Conservation (phyloP, 30 jellyfish, hydroid and myxozoan genomes). For the Pseudorhiza aurosa region DNA sequence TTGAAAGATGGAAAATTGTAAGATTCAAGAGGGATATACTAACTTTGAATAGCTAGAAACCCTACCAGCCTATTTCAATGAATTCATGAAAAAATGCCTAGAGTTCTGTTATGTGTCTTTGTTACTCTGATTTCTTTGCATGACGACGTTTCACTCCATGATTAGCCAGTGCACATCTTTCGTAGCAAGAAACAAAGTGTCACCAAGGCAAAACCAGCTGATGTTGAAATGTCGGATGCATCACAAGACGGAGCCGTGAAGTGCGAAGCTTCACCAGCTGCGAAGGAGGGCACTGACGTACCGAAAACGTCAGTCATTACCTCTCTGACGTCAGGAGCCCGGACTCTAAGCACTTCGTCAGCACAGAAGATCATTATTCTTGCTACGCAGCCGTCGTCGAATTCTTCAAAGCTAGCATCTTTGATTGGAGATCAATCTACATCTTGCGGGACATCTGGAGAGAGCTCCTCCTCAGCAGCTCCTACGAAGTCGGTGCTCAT, state of each 20-base stretch:
- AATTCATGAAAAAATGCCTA: no score
- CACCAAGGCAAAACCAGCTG: not conserved
- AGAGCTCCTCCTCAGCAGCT: conserved; percentile 24
- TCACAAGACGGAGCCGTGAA: not conserved
- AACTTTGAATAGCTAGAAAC: no score
- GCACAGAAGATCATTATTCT: conserved; percentile 74
- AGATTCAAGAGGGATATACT: no score
- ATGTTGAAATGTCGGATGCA: not conserved
- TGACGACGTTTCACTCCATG: no score
- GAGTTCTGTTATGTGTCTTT: no score
- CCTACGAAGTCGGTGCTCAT: conserved; percentile 32
- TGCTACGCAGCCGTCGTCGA: conserved; percentile 73
- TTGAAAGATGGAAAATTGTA: no score
- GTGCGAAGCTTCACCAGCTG: not conserved
- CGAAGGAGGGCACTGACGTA: not conserved
- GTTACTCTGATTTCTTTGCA: no score
- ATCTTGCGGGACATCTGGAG: conserved; percentile 12
- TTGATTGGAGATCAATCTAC: conserved; percentile 1
- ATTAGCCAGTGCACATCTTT: no score
- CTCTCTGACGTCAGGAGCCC: not conserved
- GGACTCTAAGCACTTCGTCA: conserved; percentile 21
- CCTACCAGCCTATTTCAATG: no score
- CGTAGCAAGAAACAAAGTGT: not conserved
- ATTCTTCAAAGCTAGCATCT: conserved; percentile 2
- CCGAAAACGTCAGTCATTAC: conserved; percentile 9